Evolutionary conservation across 2,797 vertebrate genomes (phyloP).

Genomic region (Gadopsis bispinosus): DNA sequence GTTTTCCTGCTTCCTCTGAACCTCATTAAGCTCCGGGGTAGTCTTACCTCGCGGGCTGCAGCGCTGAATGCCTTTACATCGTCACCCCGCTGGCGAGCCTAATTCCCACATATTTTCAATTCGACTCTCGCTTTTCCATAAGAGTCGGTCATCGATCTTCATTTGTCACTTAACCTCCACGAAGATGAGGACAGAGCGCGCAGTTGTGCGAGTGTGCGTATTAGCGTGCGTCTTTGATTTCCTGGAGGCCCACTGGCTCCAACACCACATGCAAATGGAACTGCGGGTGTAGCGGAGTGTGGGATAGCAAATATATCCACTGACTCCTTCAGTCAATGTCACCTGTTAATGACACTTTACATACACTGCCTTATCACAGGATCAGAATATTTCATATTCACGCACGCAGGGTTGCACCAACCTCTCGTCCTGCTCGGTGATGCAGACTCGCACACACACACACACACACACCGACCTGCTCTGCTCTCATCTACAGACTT

Average conservation of each 20-base stretch:
- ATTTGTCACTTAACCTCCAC: slow-evolving; percentile 86
- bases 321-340: slow-evolving; percentile 87
- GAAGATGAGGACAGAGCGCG: slow-evolving; percentile 76
- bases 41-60: slow-evolving; percentile 70
- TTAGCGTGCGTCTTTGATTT: slow-evolving; percentile 83
- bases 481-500: slow-evolving; percentile 56
- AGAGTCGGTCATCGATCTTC: slow-evolving; percentile 87
- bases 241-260: slow-evolving; percentile 78
- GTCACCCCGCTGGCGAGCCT: slow-evolving; percentile 70
- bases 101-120: slow-evolving; percentile 83
- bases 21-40: slow-evolving; percentile 80
- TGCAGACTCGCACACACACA: slow-evolving; percentile 34
- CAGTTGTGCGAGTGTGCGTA: slow-evolving; percentile 60
- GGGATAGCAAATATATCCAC: slow-evolving; percentile 82
- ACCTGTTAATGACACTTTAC: slow-evolving; percentile 85
- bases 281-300: slow-evolving; percentile 77
- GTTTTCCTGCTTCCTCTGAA: slow-evolving; percentile 81
- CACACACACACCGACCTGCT: slow-evolving; percentile 20
- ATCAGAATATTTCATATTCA: slow-evolving; percentile 58
- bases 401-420: slow-evolving; percentile 20
- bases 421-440: slow-evolving; percentile 32
- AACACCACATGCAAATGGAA: slow-evolving; percentile 85
- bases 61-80: slow-evolving; percentile 71
- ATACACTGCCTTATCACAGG: slow-evolving; percentile 68
- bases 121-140: slow-evolving; percentile 80